Evolutionary conservation across 1,140 invertebrate genomes (phyloP).

Genomic region (Eumaeus atala): DNA sequence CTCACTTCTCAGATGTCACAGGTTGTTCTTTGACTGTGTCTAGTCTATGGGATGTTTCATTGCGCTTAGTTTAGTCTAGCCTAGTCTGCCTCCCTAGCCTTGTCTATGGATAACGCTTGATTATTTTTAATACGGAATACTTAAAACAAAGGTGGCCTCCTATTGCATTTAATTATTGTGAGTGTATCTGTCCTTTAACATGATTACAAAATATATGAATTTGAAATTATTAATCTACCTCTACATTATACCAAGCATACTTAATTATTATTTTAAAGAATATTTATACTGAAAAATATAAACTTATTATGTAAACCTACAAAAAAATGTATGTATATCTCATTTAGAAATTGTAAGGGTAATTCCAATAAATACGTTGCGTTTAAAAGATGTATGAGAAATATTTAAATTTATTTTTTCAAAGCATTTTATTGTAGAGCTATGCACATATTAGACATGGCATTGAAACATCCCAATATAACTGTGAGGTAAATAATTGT

Average conservation of each 20-base stretch:
- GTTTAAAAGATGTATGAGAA: neutral
- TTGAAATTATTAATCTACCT: too few species aligned
- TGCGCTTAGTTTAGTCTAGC: neutral
- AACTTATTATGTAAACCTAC: too few species aligned
- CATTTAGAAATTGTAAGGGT: neutral
- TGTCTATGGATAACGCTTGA: too few species aligned
- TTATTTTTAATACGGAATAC: too few species aligned
- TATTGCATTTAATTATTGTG: too few species aligned
- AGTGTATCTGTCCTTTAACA: too few species aligned
- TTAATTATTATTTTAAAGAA: too few species aligned
- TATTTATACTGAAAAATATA: too few species aligned
- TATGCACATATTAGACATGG: slow-evolving; percentile 3
- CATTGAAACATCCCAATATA: slow-evolving; percentile 1
- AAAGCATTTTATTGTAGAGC: neutral
- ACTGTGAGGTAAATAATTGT: neutral
- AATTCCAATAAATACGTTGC: neutral
- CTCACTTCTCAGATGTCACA: slow-evolving; percentile 50
- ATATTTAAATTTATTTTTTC: neutral
- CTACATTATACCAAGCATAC: too few species aligned
- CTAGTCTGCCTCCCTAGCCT: too few species aligned
- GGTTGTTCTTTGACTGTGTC: slow-evolving; percentile 53
- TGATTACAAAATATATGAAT: too few species aligned
- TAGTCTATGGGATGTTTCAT: slow-evolving; percentile 24
- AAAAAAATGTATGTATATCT: neutral
- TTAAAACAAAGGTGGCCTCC: too few species aligned